These are phyloP conservation scores for Choloepus hoffmanni DNA, from an alignment of 2,113 vertebrate species.

Conservation along the genomic window DNA sequence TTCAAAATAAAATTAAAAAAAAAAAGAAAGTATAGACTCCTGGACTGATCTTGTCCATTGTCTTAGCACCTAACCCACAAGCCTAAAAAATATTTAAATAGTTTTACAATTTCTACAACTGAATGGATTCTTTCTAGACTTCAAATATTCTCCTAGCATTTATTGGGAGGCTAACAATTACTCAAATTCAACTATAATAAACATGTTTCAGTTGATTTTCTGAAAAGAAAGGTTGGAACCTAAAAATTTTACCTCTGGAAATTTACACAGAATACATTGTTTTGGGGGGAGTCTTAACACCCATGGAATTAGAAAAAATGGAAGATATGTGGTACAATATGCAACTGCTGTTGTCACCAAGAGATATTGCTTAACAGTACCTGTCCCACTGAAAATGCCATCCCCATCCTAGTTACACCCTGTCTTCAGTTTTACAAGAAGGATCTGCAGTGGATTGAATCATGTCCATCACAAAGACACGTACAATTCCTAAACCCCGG, in stretches of 20 bases:
- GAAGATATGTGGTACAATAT: constrained; percentile 62
- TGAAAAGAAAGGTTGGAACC: constrained; percentile 45
- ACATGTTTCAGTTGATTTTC: not conserved
- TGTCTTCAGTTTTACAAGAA: constrained; percentile 75
- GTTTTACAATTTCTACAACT: not conserved
- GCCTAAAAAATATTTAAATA: not conserved
- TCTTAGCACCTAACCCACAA: not conserved
- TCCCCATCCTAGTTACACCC: constrained; percentile 61
- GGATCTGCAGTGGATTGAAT: not conserved
- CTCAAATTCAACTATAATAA: constrained; percentile 18
- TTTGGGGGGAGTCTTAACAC: not conserved
- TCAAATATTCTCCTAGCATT: constrained; percentile 13
- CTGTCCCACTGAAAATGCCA: constrained; percentile 48
- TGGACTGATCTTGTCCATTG: not conserved
- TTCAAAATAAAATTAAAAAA: no score
- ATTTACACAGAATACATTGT: not conserved
- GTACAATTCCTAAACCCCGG: no score
- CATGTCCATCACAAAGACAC: no score
- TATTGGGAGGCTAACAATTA: not conserved
- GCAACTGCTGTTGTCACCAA: constrained; percentile 58
- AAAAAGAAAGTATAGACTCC: no score
- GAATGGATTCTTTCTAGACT: rapidly evolving
- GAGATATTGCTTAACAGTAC: constrained; percentile 71
- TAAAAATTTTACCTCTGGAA: not conserved
- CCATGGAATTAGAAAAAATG: not conserved